phyloP scores from a whole-genome alignment of 1,140 invertebrate species.

The Aphelenchoides besseyi region DNA sequence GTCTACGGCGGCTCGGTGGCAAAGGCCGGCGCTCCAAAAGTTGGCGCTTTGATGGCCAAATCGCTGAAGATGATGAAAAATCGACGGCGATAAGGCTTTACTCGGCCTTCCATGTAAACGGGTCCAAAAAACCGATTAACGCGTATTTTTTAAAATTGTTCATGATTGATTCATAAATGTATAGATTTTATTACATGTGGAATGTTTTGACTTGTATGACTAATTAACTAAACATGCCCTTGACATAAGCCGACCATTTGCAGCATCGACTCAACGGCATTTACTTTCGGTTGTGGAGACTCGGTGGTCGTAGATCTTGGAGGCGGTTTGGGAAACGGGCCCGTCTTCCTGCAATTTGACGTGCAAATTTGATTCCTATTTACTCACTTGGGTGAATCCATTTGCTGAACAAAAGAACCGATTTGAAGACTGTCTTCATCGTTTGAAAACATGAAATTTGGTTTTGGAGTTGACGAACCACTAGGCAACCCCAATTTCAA shows the following conservation, averaged over 20 bases:
- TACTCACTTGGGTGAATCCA: constrained; percentile 11
- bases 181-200: background rate
- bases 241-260: constrained; percentile 52
- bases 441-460: constrained; percentile 40
- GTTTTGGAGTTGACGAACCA: constrained; percentile 20
- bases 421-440: constrained; percentile 43
- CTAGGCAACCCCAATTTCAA: constrained; percentile 25
- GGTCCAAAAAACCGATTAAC: background rate
- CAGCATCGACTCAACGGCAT: constrained; percentile 47
- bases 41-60: constrained; percentile 11
- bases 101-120: no score
- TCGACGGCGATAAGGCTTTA: background rate
- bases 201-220: no score
- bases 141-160: background rate
- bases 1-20: background rate
- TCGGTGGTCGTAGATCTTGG: background rate
- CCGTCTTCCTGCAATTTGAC: constrained; percentile 16
- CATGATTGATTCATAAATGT: background rate
- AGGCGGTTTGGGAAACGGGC: constrained; percentile 30
- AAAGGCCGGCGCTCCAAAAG: background rate
- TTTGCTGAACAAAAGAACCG: constrained; percentile 50
- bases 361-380: background rate
- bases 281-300: constrained; percentile 29
- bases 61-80: constrained; percentile 9
- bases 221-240: constrained; percentile 26